Evolutionary conservation across 2,797 vertebrate genomes (phyloP).

Genomic region (Poeciliopsis gracilis): DNA sequence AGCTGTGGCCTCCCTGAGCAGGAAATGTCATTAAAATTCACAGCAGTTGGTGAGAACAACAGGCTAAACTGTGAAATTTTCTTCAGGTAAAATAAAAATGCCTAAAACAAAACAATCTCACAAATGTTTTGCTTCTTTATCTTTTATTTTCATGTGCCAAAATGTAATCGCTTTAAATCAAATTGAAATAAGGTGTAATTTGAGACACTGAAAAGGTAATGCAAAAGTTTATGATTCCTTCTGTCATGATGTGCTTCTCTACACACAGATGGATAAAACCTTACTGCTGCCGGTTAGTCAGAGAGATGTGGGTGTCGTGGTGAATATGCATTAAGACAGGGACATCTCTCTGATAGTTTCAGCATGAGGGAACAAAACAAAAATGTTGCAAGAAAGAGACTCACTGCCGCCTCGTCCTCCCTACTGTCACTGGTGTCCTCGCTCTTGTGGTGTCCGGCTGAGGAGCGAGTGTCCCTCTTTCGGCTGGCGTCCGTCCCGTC

Average conservation of each 20-base stretch:
- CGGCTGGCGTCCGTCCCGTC: constrained; percentile 84
- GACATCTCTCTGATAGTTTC: constrained; percentile 9
- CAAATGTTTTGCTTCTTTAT: neutral
- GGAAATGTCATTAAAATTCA: constrained; percentile 34
- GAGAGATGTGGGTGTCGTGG: constrained; percentile 3
- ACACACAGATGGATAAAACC: constrained; percentile 26
- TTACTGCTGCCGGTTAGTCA: constrained; percentile 20
- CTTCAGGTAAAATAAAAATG: constrained; percentile 20
- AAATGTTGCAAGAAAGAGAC: constrained; percentile 8
- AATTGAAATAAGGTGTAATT: neutral
- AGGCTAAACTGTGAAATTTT: constrained; percentile 22
- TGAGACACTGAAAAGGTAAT: constrained; percentile 17
- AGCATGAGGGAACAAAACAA: constrained; percentile 7
- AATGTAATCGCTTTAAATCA: constrained; percentile 30
- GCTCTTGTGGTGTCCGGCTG: constrained; percentile 71
- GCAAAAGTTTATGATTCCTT: constrained; percentile 38
- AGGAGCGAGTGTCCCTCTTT: constrained; percentile 71
- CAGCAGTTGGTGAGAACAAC: constrained; percentile 30
- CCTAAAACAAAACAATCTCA: constrained; percentile 14
- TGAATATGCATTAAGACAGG: constrained; percentile 5
- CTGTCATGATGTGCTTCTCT: constrained; percentile 27
- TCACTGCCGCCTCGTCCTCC: constrained; percentile 89
- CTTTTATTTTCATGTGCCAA: neutral
- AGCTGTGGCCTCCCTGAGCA: constrained; percentile 21
- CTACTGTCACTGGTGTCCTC: constrained; percentile 91